Evolutionary conservation across 2,113 vertebrate species (phyloP).

Genomic region (Cebus imitator): DNA sequence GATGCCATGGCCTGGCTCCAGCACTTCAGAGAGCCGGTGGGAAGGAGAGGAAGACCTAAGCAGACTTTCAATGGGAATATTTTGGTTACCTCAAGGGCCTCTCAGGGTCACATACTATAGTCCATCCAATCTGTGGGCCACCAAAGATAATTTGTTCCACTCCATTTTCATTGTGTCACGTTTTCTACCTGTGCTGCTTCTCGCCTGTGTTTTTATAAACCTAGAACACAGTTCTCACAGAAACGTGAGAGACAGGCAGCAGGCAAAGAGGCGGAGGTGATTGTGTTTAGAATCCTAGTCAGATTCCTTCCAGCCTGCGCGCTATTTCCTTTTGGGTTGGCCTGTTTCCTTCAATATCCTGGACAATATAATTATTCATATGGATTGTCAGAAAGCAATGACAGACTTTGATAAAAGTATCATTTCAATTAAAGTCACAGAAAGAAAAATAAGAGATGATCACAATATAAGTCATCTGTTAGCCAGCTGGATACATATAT

Average conservation of each 20-base stretch:
- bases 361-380: conserved; percentile 13
- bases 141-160: not conserved
- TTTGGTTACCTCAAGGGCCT: not conserved
- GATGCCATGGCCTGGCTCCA: not conserved
- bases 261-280: not conserved
- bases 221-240: not conserved
- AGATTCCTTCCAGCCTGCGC: conserved; percentile 13
- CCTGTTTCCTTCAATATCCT: conserved; percentile 50
- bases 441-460: conserved; percentile 36
- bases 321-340: conserved; percentile 36
- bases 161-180: not conserved
- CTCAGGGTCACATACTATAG: not conserved
- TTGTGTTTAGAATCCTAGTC: not conserved
- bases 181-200: not conserved
- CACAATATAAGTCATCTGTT: not conserved
- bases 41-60: not conserved
- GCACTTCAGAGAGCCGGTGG: not conserved
- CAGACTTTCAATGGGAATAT: not conserved
- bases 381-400: conserved; percentile 44
- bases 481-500: not conserved
- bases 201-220: not conserved
- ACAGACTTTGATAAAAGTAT: conserved; percentile 43
- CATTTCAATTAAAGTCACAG: conserved; percentile 52
- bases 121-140: not conserved
- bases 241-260: not conserved